phyloP scores from a whole-genome alignment of 1,140 invertebrate species.

The Anastrepha ludens region DNA sequence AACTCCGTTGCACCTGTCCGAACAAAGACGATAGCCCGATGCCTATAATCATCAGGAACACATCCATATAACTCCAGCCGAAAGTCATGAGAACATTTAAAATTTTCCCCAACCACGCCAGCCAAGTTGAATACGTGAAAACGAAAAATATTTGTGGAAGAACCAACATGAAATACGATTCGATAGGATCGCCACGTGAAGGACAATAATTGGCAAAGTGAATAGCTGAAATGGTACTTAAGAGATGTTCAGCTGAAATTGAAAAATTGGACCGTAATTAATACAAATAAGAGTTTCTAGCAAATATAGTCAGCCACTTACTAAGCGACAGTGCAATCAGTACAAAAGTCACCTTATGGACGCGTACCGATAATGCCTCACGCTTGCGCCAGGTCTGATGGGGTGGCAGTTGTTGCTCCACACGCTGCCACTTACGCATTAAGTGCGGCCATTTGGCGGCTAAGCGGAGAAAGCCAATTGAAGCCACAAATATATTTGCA shows the following conservation, averaged over 20 bases:
- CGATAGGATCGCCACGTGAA: constrained; percentile 61
- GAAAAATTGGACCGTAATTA: neutral
- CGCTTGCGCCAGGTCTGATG: constrained; percentile 57
- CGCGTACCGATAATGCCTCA: constrained; percentile 58
- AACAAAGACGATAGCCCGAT: constrained; percentile 65
- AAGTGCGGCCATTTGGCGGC: constrained; percentile 65
- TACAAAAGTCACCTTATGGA: constrained; percentile 61
- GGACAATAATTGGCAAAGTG: constrained; percentile 66
- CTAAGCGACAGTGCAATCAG: constrained; percentile 64
- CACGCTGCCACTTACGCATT: constrained; percentile 65
- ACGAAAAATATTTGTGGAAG: constrained; percentile 64
- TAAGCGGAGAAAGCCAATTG: constrained; percentile 62
- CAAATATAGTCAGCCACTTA: neutral
- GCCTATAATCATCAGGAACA: constrained; percentile 68
- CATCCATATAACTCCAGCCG: constrained; percentile 70
- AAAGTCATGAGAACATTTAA: constrained; percentile 68
- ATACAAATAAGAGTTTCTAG: neutral
- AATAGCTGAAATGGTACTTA: constrained; percentile 68
- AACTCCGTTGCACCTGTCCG: constrained; percentile 51
- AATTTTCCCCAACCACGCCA: constrained; percentile 66
- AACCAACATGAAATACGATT: constrained; percentile 62
- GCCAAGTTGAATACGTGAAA: constrained; percentile 65
- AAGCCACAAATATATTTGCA: constrained; percentile 59
- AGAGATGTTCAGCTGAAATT: constrained; percentile 67
- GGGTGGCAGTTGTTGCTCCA: constrained; percentile 64